Evolutionary conservation across 2,113 vertebrate genomes (phyloP).

Genomic region (Rhipidura dahli): DNA sequence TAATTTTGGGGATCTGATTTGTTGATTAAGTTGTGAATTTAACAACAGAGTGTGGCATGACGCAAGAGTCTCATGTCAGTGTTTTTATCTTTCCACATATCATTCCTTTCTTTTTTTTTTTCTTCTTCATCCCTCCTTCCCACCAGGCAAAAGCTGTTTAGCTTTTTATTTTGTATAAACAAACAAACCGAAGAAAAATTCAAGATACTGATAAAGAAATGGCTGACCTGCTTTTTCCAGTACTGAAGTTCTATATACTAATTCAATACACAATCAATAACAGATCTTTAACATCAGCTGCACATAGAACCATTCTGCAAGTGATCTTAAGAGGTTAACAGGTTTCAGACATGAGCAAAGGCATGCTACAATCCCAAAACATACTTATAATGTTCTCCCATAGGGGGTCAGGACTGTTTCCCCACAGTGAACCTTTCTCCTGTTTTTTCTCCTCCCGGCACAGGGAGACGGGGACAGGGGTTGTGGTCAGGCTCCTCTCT

Average conservation of each 20-base stretch:
- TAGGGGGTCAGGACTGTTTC: rapidly evolving
- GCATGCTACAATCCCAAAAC: neutral
- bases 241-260: neutral
- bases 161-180: neutral
- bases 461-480: no score
- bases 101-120: neutral
- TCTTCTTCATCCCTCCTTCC: neutral
- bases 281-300: neutral
- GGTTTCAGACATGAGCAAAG: neutral
- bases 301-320: neutral
- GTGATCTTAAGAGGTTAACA: neutral
- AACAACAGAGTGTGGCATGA: neutral
- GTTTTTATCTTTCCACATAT: neutral
- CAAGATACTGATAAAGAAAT: neutral
- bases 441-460: neutral
- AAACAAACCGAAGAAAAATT: neutral
- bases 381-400: neutral
- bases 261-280: neutral
- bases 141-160: neutral
- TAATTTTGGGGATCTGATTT: neutral
- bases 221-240: neutral
- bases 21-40: neutral
- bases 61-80: neutral
- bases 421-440: neutral
- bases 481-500: neutral